A percentile compares a stretch with the other conserved stretches of the same genome.
phyloP scores from a whole-genome alignment of 2,888 invertebrate species.

The Mesorhabditis belari region DNA sequence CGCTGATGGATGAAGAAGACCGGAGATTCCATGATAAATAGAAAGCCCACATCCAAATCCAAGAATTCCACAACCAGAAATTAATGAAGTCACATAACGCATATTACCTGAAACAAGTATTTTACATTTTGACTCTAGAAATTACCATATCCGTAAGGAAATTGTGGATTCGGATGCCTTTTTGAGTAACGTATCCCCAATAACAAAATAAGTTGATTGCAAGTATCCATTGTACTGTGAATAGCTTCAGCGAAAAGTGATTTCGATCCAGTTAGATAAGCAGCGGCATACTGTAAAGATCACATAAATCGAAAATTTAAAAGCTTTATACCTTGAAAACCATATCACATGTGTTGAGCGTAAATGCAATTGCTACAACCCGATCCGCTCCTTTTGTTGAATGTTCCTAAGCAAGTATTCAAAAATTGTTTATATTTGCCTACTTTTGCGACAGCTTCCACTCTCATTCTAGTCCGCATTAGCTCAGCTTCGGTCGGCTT shows the following conservation, averaged over 20 bases:
- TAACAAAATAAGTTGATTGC: conserved; percentile 42
- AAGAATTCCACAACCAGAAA: conserved; percentile 96
- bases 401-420: background rate
- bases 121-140: too few species aligned
- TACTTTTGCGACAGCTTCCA: conserved; percentile 18
- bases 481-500: conserved; percentile 30
- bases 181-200: conserved; percentile 43
- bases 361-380: conserved; percentile 47
- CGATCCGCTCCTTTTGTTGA: conserved; percentile 35
- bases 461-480: conserved; percentile 41
- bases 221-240: conserved; percentile 75
- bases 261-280: conserved; percentile 81
- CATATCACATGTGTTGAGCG: conserved; percentile 41
- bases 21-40: conserved; percentile 86
- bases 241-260: conserved; percentile 75
- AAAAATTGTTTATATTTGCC: conserved; percentile 10
- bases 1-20: conserved; percentile 74
- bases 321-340: conserved; percentile 19
- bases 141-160: conserved; percentile 56
- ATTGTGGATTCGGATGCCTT: conserved; percentile 58
- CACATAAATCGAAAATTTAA: background rate
- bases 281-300: conserved; percentile 39
- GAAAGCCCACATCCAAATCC: conserved; percentile 87
- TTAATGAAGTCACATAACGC: conserved; percentile 91
- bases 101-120: conserved; percentile 92